Conservation (phyloP, 2,888 invertebrate species). For the Eupithecia tripunctaria region DNA sequence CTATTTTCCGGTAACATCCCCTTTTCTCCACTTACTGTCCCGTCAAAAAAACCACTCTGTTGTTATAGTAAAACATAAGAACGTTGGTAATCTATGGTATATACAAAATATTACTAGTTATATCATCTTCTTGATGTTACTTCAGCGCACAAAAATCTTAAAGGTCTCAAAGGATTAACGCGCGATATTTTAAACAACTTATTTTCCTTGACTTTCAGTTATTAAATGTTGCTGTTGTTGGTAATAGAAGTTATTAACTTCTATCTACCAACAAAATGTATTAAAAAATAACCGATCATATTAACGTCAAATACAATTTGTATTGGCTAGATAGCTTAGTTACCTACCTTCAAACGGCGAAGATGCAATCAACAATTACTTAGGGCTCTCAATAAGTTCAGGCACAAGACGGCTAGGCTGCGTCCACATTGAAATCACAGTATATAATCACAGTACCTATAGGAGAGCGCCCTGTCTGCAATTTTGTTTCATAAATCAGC, state of each 20-base stretch:
- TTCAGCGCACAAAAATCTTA: too few species aligned
- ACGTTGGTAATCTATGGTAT: not conserved
- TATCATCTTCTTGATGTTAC: not conserved
- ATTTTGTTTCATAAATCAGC: not conserved
- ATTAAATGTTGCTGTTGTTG: too few species aligned
- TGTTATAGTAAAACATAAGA: not conserved
- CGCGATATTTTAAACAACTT: too few species aligned
- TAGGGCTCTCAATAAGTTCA: slow-evolving; percentile 43
- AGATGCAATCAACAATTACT: slow-evolving; percentile 69
- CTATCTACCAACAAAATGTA: not conserved
- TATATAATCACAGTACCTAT: too few species aligned
- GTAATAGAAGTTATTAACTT: not conserved
- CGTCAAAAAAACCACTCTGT: too few species aligned
- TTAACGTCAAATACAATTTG: slow-evolving; percentile 50
- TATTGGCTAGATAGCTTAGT: slow-evolving; percentile 36
- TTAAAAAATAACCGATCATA: slow-evolving; percentile 24
- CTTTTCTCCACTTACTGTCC: too few species aligned
- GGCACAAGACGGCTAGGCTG: slow-evolving; percentile 30
- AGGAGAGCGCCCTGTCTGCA: not conserved
- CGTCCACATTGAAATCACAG: slow-evolving; percentile 11
- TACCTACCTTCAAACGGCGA: slow-evolving; percentile 55
- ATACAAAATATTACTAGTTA: not conserved
- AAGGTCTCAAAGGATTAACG: too few species aligned
- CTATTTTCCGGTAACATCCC: too few species aligned
- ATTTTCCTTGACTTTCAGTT: not conserved